Evolutionary conservation across 1,140 invertebrate genomes (phyloP), one percentile per base, ranked within the genome.

Genomic region (Atta cephalotes): DNA sequence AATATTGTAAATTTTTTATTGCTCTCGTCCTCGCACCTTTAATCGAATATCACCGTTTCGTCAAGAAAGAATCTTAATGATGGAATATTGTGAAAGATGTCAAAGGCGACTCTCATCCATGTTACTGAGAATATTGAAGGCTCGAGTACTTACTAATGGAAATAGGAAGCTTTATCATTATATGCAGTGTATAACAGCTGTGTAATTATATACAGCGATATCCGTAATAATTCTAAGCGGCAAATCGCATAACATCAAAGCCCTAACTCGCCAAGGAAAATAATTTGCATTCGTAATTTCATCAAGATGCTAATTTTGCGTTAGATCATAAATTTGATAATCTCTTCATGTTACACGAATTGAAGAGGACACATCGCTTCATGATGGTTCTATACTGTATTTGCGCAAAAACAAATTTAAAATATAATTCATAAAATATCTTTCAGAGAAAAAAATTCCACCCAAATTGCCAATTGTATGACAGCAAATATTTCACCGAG

Each of bases 371-470:
- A 49, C 18, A 28, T 45, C 78, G 49, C 9, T 70, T 35, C 25
- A 35, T 10, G 18, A 72, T 45, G 49, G 49, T 70, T n/a, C 21
- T n/a, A 10, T 31, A 31, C 2, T 45, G 6, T 5, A 16, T 28
- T 4, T 25, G 56, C 12, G 39, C 18, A 51, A 74, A 45, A 63
- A 35, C 18, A 51, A 74, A 25, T 74, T 49, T 31, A 62, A 84
- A 84, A 84, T 62, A 62, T 35, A 12, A 31, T 14, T 76, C 80
- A 16, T 82, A 35, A 84, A 62, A 84, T 76, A 62, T 76, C 70
- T 31, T 12, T 49, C n/a, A 3, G 18, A n/a, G 28, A 18, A 62
- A 74, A 68, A 74, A 70, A 49, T 7, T 18, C 25, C 56, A 18
- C n/a, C 62, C 12, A 35, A 56, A 84, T 84, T 31, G 39, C 25